Conservation (phyloP, 2,113 vertebrate species). For the Smithornis capensis region DNA sequence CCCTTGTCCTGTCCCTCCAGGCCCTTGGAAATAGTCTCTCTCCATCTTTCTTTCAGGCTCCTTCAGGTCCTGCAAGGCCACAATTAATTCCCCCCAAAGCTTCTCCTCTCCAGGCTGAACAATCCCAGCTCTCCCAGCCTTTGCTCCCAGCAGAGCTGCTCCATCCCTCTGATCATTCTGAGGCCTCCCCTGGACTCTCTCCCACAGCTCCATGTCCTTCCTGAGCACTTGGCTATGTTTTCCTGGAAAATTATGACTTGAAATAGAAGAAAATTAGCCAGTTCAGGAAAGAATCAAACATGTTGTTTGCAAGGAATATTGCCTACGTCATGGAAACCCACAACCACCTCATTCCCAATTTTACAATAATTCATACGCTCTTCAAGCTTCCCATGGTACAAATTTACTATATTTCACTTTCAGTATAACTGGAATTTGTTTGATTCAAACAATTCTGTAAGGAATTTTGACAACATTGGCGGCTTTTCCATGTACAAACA, state of each 20-base stretch:
- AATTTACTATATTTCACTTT: background rate
- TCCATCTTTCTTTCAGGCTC: background rate
- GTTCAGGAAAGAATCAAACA: background rate
- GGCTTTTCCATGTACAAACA: background rate
- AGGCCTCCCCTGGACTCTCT: background rate
- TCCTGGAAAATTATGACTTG: background rate
- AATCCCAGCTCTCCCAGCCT: background rate
- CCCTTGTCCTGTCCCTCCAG: background rate
- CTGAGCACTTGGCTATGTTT: background rate
- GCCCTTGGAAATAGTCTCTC: background rate
- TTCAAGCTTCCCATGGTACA: background rate
- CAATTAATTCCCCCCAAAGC: background rate
- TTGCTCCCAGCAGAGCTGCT: background rate
- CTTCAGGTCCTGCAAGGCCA: background rate
- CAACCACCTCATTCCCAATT: fast-evolving
- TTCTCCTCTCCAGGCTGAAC: background rate
- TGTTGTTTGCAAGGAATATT: background rate
- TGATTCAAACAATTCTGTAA: background rate
- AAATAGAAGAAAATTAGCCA: background rate
- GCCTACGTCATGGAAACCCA: background rate
- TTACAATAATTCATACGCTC: background rate
- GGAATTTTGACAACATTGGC: background rate
- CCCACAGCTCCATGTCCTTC: background rate
- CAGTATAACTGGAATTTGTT: background rate
- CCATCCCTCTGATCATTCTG: background rate